Base-by-base conservation (phyloP, 2,888 invertebrate genomes). In the Drosophila kanekoi region DNA sequence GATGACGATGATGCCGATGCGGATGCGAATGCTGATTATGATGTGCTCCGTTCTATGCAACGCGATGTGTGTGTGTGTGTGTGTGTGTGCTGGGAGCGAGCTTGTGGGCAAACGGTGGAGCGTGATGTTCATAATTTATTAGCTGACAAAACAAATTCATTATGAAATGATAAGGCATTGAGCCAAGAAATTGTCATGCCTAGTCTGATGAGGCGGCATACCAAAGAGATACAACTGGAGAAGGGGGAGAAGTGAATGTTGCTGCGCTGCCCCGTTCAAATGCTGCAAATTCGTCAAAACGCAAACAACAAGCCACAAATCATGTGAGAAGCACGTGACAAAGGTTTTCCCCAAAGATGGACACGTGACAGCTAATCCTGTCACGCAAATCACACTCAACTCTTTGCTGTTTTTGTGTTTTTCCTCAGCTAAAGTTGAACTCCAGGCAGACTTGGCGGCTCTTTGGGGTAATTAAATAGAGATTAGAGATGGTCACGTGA, bases 101-200 rank as follows among this genome's bases (percentile, higher is more conserved):
- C 74, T 74, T 61, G 75, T 77, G 60, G 75, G 64, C 53, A 72
- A 75, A 75, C 56, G 62, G 48, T 43, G 54, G 73, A 87, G 73
- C 88, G 75, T 81, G 88, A 81, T 84, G 79, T 62, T 77, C 79
- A 80, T 88, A 81, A 89, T 89, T 89, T 89, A 89, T 89, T 85
- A 77, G 89, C 88, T 89, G 85, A 75, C 89, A 88, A 89, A 89
- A 89, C 83, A 89, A 89, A 89, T 89, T 85, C 89, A 80, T 89
- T 89, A 89, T 81, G 79, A 79, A 81, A 84, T 87, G 89, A 87
- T 87, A 87, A 89, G 81, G 61, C 73, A 53, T 41, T 58, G 43
- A 64, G 41, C 52, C 66, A 63, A 62, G 77, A 70, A 86, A 85
- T 85, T 85, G 86, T 80, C 85, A 85, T 68, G 76, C 54, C 59